Percentiles rank a stretch among this genome's conserved stretches.
phyloP scores from a whole-genome alignment of 1,140 invertebrate genomes.

The Zaprionus taronus region DNA sequence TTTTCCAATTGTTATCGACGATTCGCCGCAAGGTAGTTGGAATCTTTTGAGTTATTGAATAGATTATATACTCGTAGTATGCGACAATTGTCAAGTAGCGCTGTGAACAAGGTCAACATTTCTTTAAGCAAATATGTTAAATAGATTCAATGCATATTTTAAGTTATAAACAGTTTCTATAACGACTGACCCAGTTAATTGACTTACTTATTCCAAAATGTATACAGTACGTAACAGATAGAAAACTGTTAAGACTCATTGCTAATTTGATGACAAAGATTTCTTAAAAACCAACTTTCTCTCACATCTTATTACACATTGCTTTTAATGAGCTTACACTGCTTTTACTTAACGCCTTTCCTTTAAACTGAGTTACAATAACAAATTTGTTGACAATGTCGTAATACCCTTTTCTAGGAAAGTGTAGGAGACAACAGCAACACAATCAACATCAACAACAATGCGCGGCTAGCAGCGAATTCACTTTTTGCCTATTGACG shows the following conservation, averaged over 20 bases:
- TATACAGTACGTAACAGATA: not conserved
- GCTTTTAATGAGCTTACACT: constrained; percentile 13
- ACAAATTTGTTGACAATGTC: not conserved
- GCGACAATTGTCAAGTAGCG: not conserved
- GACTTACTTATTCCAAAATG: constrained; percentile 17
- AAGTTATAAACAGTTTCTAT: constrained; percentile 14
- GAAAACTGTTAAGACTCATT: not conserved
- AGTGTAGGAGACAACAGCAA: constrained; percentile 14
- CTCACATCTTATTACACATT: not conserved
- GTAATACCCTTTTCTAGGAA: constrained; percentile 16
- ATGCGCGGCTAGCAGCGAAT: not conserved
- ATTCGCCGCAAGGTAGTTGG: constrained; percentile 12
- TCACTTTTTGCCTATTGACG: constrained; percentile 10
- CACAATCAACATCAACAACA: constrained; percentile 6
- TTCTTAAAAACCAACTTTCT: constrained; percentile 29
- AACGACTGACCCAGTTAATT: constrained; percentile 36
- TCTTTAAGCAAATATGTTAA: constrained; percentile 42
- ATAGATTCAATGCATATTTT: constrained; percentile 40
- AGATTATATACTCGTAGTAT: not conserved
- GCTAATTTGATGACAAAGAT: not conserved
- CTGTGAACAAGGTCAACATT: constrained; percentile 36
- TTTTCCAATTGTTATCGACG: constrained; percentile 3
- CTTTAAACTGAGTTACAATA: constrained; percentile 14
- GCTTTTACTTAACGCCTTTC: constrained; percentile 6
- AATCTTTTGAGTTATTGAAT: constrained; percentile 30